Conservation (phyloP, 2,797 vertebrate genomes). For the Adelosebastes latens region DNA sequence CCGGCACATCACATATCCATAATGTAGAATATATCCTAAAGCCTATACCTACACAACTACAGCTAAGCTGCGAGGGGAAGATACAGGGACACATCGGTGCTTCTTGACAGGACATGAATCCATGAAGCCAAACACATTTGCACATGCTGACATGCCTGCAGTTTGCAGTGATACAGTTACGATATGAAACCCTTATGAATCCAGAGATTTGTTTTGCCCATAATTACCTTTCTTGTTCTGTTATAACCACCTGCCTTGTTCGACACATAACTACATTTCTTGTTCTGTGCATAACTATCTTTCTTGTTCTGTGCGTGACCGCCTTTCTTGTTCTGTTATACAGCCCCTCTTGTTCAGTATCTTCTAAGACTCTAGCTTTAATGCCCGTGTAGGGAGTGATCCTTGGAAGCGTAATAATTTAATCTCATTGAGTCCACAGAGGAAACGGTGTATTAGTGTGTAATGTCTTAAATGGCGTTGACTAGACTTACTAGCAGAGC, state of each 20-base stretch:
- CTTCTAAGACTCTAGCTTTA: background rate
- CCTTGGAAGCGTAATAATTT: slow-evolving; percentile 41
- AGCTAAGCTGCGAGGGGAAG: background rate
- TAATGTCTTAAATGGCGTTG: slow-evolving; percentile 23
- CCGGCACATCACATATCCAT: slow-evolving; percentile 28
- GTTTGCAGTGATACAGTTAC: background rate
- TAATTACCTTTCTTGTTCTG: background rate
- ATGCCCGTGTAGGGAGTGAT: slow-evolving; percentile 31
- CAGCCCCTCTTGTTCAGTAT: background rate
- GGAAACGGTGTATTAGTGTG: slow-evolving; percentile 25
- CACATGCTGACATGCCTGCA: background rate
- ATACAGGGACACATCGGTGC: background rate
- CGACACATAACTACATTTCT: background rate
- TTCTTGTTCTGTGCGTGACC: background rate
- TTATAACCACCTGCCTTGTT: background rate
- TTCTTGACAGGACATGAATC: background rate
- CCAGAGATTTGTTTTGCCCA: background rate
- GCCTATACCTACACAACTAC: background rate
- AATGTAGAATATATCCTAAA: background rate
- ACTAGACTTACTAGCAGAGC: background rate
- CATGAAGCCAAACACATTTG: background rate
- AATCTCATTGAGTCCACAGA: slow-evolving; percentile 43
- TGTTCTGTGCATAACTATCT: background rate
- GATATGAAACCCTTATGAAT: background rate
- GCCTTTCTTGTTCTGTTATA: background rate